Conservation (phyloP, 1,140 invertebrate genomes). For the Papilio glaucus region DNA sequence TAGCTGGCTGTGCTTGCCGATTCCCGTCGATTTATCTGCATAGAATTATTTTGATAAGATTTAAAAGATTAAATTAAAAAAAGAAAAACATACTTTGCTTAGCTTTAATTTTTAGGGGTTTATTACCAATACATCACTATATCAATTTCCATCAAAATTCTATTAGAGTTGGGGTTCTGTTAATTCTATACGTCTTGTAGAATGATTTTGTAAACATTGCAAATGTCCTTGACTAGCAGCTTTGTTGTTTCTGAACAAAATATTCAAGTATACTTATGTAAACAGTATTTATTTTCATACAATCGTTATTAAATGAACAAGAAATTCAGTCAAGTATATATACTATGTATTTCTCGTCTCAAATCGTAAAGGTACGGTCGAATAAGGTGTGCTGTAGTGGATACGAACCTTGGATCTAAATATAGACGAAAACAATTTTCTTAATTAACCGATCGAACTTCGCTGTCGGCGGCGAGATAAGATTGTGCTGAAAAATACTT, state of each 20-base stretch:
- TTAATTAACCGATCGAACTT: conserved; percentile 32
- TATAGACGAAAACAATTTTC: conserved; percentile 31
- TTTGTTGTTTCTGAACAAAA: background rate
- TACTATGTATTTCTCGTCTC: background rate
- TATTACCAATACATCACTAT: no score
- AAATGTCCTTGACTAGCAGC: background rate
- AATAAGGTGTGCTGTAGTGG: background rate
- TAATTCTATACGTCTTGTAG: no score
- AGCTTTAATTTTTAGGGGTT: no score
- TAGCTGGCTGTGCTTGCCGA: background rate
- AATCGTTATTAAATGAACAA: background rate
- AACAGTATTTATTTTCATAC: background rate
- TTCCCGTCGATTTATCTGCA: background rate
- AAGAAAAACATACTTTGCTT: no score
- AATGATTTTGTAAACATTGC: background rate
- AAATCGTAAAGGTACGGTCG: background rate
- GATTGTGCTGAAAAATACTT: conserved; percentile 8
- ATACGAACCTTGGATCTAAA: conserved; percentile 21
- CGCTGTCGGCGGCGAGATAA: background rate
- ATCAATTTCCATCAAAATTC: no score
- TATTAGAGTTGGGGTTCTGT: no score
- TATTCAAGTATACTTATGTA: background rate
- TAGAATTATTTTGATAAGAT: background rate
- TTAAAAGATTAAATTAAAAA: no score
- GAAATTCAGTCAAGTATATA: background rate